Evolutionary conservation across 37 sponge, comb jelly and placozoan genomes (phyloP), one percentile per base, ranked within the genome.

Genomic region (Ephydatia muelleri): DNA sequence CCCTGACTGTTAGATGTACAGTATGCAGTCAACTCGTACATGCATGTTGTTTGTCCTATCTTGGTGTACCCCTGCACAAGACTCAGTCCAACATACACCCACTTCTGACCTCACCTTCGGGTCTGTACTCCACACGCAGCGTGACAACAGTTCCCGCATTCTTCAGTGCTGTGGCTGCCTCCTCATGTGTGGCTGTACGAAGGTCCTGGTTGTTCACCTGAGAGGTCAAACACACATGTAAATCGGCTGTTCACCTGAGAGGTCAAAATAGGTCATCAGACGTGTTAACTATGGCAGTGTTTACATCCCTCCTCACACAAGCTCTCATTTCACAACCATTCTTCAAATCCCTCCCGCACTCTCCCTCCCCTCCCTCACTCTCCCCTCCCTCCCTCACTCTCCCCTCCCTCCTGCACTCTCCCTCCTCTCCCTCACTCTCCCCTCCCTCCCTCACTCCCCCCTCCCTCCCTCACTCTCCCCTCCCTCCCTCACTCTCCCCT

Each of bases 121-220:
- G 94, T 35, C 81, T 81, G 82, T 91, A 86, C 70, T 89, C 84
- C 36, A 97, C 94, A 5, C 89, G 43, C 57, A 97, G 80, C 11
- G 82, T 76, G 35, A 97, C 98, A 12, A n/a, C 14, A 8, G 68
- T 83, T 1, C 94, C 96, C 23, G 96, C 84, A 9, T 68, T 49
- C 83, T 95, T 97, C 67, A 97, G 77, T 19, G 87, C 86, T 13
- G 34, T 28, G 34, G 96, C 98, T 49, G 98, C 98, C 19, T 84
- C 88, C 38, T 96, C 97, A 82, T 96, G 95, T 13, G 88, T 91
- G 33, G 86, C 90, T 26, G 80, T 68, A 34, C 70, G 72, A 75
- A 97, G 38, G 35, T 91, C 82, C 27, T 76, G 73, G 19, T 78
- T 74, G 82, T 97, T 97, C 28, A 97, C 98, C 98, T 97, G 40